Evolutionary conservation across 1,140 invertebrate species (phyloP).

Genomic region (Catajapyx aquilonaris): DNA sequence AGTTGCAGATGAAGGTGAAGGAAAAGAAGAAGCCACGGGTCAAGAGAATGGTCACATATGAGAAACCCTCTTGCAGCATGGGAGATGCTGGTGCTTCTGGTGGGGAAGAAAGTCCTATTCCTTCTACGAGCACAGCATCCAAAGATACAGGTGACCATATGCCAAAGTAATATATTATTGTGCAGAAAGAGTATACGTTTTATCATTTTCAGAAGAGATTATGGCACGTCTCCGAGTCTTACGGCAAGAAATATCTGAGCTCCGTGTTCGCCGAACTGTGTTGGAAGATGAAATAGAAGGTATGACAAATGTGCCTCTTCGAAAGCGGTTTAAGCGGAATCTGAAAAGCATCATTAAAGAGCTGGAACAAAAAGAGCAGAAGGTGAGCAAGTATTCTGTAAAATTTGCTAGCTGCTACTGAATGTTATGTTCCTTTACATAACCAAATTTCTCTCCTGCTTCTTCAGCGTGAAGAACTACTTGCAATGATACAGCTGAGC

Average conservation of each 20-base stretch:
- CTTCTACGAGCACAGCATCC: no score
- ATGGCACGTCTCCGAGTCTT: slow-evolving; percentile 26
- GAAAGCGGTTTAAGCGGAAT: slow-evolving; percentile 58
- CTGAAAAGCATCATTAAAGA: slow-evolving; percentile 53
- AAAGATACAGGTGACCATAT: neutral
- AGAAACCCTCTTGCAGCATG: slow-evolving; percentile 4
- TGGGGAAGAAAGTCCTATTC: slow-evolving; percentile 3
- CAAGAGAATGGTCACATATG: slow-evolving; percentile 8
- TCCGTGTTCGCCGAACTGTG: slow-evolving; percentile 43
- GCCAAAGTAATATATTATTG: neutral
- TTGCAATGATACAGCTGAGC: no score
- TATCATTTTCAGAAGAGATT: no score
- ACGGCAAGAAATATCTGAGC: slow-evolving; percentile 41
- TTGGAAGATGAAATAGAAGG: slow-evolving; percentile 63
- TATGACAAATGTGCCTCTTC: slow-evolving; percentile 64
- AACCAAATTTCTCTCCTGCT: no score
- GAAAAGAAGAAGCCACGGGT: slow-evolving; percentile 16
- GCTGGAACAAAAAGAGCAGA: slow-evolving; percentile 56
- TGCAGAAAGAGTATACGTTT: neutral
- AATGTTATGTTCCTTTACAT: no score
- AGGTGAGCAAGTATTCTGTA: no score
- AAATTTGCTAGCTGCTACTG: no score
- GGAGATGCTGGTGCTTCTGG: no score
- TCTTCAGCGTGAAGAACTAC: no score
- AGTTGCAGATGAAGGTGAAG: slow-evolving; percentile 3